Conservation (phyloP, 2,797 vertebrate genomes). For the Pangasius krempfi region DNA sequence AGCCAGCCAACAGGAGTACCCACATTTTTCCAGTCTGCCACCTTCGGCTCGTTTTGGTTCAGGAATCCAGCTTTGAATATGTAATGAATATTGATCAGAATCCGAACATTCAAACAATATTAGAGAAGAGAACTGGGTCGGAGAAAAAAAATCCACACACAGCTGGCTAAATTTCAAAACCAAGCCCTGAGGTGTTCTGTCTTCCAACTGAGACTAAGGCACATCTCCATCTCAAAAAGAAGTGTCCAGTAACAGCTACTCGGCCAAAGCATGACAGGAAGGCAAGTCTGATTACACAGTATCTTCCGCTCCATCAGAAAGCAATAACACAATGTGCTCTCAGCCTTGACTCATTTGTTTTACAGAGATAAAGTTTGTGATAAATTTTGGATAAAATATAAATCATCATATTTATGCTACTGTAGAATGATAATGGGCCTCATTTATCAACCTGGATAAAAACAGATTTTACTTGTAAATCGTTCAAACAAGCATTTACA, state of each 20-base stretch:
- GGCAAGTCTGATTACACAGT: constrained; percentile 30
- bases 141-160: not conserved
- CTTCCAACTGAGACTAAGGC: not conserved
- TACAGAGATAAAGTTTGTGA: not conserved
- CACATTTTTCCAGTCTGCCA: not conserved
- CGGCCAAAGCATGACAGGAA: constrained; percentile 31
- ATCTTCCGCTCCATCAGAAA: constrained; percentile 21
- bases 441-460: not conserved
- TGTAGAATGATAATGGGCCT: not conserved
- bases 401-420: not conserved
- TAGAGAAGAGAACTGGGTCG: not conserved
- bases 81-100: not conserved
- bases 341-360: not conserved
- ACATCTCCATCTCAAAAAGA: constrained; percentile 14
- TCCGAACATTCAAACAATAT: not conserved
- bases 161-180: constrained; percentile 6
- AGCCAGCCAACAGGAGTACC: not conserved
- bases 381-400: not conserved
- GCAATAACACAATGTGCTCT: constrained; percentile 10
- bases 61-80: not conserved
- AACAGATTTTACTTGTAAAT: not conserved
- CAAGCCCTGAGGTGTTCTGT: not conserved
- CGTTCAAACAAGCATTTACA: not conserved
- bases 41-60: not conserved
- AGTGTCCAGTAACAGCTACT: constrained; percentile 27